phyloP scores from a whole-genome alignment of 2,888 invertebrate species.

The Vesta saturnalis region DNA sequence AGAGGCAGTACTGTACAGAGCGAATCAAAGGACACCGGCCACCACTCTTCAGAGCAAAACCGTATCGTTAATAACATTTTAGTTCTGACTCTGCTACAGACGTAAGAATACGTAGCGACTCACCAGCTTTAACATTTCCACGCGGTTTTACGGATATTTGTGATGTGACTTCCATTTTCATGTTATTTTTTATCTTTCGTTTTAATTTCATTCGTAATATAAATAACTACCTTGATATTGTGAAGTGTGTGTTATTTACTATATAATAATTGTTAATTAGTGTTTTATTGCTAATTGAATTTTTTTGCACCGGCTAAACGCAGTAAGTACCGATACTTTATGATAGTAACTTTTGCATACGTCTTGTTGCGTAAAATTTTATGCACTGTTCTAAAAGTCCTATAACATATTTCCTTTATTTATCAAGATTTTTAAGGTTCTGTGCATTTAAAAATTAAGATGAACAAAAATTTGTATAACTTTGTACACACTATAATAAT shows the following conservation, averaged over 20 bases:
- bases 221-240: neutral
- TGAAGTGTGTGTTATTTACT: neutral
- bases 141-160: conserved; percentile 14
- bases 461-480: too few species aligned
- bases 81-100: conserved; percentile 49
- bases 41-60: conserved; percentile 54
- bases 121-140: conserved; percentile 10
- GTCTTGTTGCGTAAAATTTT: too few species aligned
- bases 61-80: conserved; percentile 47
- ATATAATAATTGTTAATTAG: neutral
- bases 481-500: too few species aligned
- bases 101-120: neutral
- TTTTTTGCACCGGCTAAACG: too few species aligned
- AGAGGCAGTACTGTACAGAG: conserved; percentile 57
- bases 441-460: too few species aligned
- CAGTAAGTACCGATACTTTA: too few species aligned
- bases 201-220: neutral
- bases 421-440: too few species aligned
- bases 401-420: too few species aligned
- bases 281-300: too few species aligned
- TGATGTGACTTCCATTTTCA: neutral
- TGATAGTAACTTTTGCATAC: too few species aligned
- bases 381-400: too few species aligned
- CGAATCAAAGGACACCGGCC: conserved; percentile 58
- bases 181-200: neutral